phyloP scores from a whole-genome alignment of 2,888 invertebrate species.

The Cenopis cana region DNA sequence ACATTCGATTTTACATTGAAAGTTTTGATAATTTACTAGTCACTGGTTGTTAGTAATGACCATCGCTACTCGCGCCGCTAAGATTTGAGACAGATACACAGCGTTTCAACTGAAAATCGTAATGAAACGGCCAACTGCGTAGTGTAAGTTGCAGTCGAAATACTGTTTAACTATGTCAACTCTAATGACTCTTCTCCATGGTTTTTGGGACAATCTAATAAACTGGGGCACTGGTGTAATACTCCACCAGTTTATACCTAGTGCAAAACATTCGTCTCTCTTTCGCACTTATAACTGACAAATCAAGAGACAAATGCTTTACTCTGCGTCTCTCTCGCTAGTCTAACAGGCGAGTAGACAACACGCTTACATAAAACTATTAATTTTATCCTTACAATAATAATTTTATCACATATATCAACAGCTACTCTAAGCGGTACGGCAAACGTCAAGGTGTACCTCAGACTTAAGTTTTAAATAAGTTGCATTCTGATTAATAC shows the following conservation, averaged over 20 bases:
- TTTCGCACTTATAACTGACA: too few relatives aligned
- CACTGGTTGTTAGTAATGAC: constrained; percentile 62
- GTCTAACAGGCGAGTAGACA: constrained; percentile 3
- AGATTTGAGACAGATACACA: neutral
- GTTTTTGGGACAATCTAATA: too few relatives aligned
- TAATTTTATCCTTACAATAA: constrained; percentile 70
- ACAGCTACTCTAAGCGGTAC: constrained; percentile 69
- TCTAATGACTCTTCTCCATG: too few relatives aligned
- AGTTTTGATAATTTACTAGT: neutral
- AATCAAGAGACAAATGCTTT: too few relatives aligned
- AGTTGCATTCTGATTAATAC: constrained; percentile 34
- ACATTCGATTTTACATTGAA: neutral
- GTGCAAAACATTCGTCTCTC: too few relatives aligned
- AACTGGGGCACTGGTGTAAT: too few relatives aligned
- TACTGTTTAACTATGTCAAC: too few relatives aligned
- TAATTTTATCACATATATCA: constrained; percentile 78
- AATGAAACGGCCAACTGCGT: neutral
- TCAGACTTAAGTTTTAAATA: constrained; percentile 47
- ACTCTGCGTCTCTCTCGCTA: too few relatives aligned
- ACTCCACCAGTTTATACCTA: too few relatives aligned
- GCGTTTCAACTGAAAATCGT: neutral
- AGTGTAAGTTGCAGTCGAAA: neutral
- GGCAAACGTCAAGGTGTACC: constrained; percentile 52
- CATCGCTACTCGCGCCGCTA: constrained; percentile 51
- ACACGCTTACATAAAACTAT: constrained; percentile 46